Base-by-base conservation (phyloP, 1,140 invertebrate species). In the Drosophila ogumai region DNA sequence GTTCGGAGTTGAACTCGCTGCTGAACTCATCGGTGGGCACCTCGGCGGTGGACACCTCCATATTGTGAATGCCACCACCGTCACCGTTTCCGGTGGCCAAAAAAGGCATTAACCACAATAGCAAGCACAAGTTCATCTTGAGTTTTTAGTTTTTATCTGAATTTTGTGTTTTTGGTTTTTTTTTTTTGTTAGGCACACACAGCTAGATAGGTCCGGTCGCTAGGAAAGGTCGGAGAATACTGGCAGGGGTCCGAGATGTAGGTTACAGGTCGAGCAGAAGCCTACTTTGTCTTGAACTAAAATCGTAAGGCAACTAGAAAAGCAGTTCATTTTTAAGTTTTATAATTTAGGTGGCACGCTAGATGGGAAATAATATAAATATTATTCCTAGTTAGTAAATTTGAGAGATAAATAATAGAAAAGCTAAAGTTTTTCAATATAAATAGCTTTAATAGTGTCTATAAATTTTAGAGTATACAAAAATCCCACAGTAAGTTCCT, bases 101-200 rank as follows among this genome's bases (percentile, higher is more conserved):
- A n/a, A 87, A 59, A 10, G 73, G 60, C 22, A 77, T 58, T 69
- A 91, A 57, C 59, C 66, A 74, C 49, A 76, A 76, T 17, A 87
- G 72, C 65, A 82, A 73, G 78, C 58, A 75, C 67, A 90, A 75
- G 75, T 91, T 91, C 80, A 87, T 84, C 56, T 86, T 25, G 52
- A 54, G 22, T 19, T 52, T 31, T 2, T 43, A 5, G 4, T 36
- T 36, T 32, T 32, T 9, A 32, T 8, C 31, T 32, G 31, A 3
- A 32, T 6, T n/a, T 3, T 17, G 5, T n/a, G n/a, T n/a, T n/a
- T n/a, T n/a, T n/a, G n/a, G n/a, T 41, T 43, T 31, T 9, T 32
- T 32, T 8, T 32, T 32, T 32, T 32, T 32, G 7, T 8, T 7
- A 46, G 19, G 43, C 43, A 46, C 43, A 46, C 43, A 46, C 2